Evolutionary conservation across 35 echinoderm and acorn worm species (phyloP), one percentile per base, ranked within the genome.

Genomic region (Acanthaster planci): DNA sequence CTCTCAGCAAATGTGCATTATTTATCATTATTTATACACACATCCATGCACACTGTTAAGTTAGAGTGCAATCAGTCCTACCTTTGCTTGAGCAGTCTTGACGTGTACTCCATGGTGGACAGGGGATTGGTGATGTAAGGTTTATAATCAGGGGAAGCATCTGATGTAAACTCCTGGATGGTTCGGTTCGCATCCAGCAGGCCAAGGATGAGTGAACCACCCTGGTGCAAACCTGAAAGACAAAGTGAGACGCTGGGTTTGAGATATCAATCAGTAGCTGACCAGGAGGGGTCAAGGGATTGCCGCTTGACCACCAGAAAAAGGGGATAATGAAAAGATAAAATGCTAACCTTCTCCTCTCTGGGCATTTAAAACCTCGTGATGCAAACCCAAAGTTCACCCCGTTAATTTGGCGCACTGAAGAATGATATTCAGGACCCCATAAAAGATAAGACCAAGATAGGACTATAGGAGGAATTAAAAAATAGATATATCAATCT

Each of bases 191-290:
- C 22, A 57, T 83, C 53, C 38, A 83, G 19, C 34, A 58, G 56
- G 18, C 81, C 79, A 16, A 83, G 37, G 38, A 83, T 40, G 26
- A 83, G 7, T 34, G 81, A 83, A 18, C 81, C 81, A 29, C 81
- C 81, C 56, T 83, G 53, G 22, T 83, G 81, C 4, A 83, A 53
- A 83, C 81, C 81, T 83, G 55, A 1, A 57, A 51, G 30, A 39
- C 42, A 47, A 38, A 18, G 1, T 23, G 6, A 40, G 19, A 40
- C 16, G 19, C 10, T 32, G 21, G 47, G 19, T 23, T 16, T 6
- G 32, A 22, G 32, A 7, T 22, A 27, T 5, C 60, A 6, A 18
- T 67, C 7, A 27, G 7, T 67, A 27, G 32, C 17, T 67, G 3
- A 7, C 3, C 18, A 4, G 4, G 5, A 7, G n/a, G n/a, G 7